Base-by-base conservation (phyloP, 2,797 vertebrate genomes). In the Falco cherrug region DNA sequence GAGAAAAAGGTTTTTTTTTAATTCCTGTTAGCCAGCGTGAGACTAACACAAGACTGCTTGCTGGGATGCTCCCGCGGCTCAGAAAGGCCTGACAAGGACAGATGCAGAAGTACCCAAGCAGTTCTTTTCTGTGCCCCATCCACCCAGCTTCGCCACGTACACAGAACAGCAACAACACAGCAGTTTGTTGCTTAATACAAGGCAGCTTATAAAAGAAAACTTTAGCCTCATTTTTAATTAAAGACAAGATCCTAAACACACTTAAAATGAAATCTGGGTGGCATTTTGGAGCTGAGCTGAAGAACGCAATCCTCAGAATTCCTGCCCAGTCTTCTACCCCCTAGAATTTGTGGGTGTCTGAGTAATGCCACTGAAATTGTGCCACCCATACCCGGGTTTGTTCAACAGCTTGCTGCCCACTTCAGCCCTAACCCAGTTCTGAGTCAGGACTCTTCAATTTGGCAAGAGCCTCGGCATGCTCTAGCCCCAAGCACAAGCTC, bases 301-400 rank as follows among this genome's bases (percentile, higher is more conserved):
- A 69, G 18, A 82, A 29, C 0, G 0, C 16, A 33, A 14, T 10
- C 43, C 68, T 76, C 6, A 1, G 54, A 68, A 79, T 29, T 48
- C 16, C n/a, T 83, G 11, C 13, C 35, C 33, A 16, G 45, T 31
- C 26, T 87, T 90, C 29, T 10, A 79, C 31, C 9, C 12, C 5
- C 14, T 16, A 37, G 63, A 64, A 87, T 60, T 56, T 64, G 69
- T 56, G 53, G 11, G 31, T 5, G 6, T 53, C 48, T 35, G 61
- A 61, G 37, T 11, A 47, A n/a, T 39, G 41, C 28, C 54, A 19
- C 18, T 29, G 15, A 47, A 65, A 48, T 6, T 41, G 45, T 69
- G 82, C 59, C 2, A 5, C 59, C 33, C 7, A 4, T 8, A 41
- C 12, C 21, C 48, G 65, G 26, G 21, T 83, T 56, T 79, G 51